Conservation (phyloP, 2,888 invertebrate species). For the Zygaena filipendulae region DNA sequence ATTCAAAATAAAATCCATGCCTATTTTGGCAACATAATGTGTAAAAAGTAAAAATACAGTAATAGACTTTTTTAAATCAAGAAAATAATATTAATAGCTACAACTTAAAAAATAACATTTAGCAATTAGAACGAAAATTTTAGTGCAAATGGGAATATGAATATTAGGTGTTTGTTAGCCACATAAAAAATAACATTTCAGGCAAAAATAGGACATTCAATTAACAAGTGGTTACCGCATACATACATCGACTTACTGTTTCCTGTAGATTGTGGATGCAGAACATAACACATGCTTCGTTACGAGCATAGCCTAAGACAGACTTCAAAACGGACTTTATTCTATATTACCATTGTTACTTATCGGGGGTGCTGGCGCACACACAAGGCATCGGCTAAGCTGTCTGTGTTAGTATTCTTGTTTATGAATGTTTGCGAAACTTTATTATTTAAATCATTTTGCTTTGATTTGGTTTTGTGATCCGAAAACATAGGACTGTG, state of each 20-base stretch:
- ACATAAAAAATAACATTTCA: constrained; percentile 49
- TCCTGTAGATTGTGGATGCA: constrained; percentile 74
- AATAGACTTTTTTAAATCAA: too few relatives aligned
- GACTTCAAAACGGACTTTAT: constrained; percentile 42
- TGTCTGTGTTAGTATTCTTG: constrained; percentile 11
- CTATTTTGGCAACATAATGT: too few relatives aligned
- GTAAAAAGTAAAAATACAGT: too few relatives aligned
- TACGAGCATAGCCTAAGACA: constrained; percentile 43
- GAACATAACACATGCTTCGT: constrained; percentile 67
- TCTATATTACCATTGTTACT: too few relatives aligned
- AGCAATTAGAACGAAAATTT: too few relatives aligned
- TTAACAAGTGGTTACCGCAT: constrained; percentile 34
- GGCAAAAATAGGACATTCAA: constrained; percentile 47
- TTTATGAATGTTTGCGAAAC: neutral
- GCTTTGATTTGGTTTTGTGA: too few relatives aligned
- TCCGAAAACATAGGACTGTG: too few relatives aligned
- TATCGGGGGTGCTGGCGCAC: too few relatives aligned
- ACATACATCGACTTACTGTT: constrained; percentile 78
- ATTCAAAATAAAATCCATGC: too few relatives aligned
- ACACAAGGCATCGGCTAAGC: constrained; percentile 43
- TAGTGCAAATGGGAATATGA: constrained; percentile 45
- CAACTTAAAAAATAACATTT: too few relatives aligned
- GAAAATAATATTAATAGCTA: too few relatives aligned
- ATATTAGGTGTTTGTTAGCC: constrained; percentile 57
- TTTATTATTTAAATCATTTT: too few relatives aligned